Base-by-base conservation (phyloP, 2,797 vertebrate genomes). In the Phataginus tricuspis region DNA sequence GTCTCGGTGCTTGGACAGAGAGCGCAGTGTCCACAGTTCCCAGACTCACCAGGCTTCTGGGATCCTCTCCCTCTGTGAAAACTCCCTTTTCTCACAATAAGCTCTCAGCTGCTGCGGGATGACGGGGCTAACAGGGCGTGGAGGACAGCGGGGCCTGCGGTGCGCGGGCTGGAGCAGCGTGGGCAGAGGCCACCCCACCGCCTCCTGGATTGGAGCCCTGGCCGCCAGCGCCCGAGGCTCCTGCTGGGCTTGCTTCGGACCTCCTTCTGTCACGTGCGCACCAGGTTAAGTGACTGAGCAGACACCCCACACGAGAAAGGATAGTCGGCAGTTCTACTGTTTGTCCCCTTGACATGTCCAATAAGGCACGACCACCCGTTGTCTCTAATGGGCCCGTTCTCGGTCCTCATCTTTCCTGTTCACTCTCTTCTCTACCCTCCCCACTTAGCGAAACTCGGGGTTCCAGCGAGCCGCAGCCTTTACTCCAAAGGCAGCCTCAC, bases 161-260 rank as follows among this genome's bases (percentile, higher is more conserved):
- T 11, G 45, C 9, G 14, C 19, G 39, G 63, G 25, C 21, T 12
- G 88, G 49, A 10, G 61, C 34, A 29, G 7, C 8, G 18, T 1
- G 31, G 10, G 2, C 25, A 39, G 34, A 39, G 80, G n/a, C 21
- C 18, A 39, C 0, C 3, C 13, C 5, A 13, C 45, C 14, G 42
- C 11, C 10, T n/a, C 23, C 72, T 11, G 37, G 69, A 53, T 21
- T 55, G 51, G 16, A 37, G 37, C 15, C 2, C 19, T 19, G 1
- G 29, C 53, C 1, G 13, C 25, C 19, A 11, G n/a, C 5, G 21
- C 13, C 18, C 25, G 0, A 3, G 29, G 37, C 39, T 79, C 19
- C 86, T 31, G 15, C 23, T 4, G 3, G 19, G 14, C 53, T 19
- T 7, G 29, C 29, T 8, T 6, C 16, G 1, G 0, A 1, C 23